phyloP scores from a whole-genome alignment of 92 coral and sea anemone species.

The Ricordea florida region DNA sequence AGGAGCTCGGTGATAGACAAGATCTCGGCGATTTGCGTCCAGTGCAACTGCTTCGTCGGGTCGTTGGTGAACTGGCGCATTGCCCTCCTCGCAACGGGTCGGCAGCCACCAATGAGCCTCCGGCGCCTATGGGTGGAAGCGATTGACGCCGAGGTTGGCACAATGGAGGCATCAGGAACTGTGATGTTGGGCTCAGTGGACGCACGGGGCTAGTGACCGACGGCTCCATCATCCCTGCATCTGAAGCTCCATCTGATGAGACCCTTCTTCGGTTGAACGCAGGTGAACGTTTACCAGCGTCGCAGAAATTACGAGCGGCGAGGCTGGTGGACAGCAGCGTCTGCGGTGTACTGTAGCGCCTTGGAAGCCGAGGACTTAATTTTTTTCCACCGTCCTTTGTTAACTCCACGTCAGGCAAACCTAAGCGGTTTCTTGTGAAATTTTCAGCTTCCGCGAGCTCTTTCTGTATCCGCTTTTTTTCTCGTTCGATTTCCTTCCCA shows the following conservation, averaged over 20 bases:
- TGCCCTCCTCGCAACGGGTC: slow-evolving; percentile 30
- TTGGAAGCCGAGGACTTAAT: slow-evolving; percentile 76
- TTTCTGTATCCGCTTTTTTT: slow-evolving; percentile 62
- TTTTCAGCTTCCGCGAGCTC: slow-evolving; percentile 78
- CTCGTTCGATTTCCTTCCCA: slow-evolving; percentile 81
- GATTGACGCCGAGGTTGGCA: slow-evolving; percentile 85
- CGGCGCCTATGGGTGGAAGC: slow-evolving; percentile 75
- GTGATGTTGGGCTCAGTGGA: slow-evolving; percentile 59
- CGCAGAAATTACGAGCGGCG: slow-evolving; percentile 45
- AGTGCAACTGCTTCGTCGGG: slow-evolving; percentile 51
- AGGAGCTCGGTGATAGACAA: slow-evolving; percentile 11
- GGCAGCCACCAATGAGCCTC: slow-evolving; percentile 54
- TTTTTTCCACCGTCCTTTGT: slow-evolving; percentile 39
- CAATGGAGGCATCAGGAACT: slow-evolving; percentile 71
- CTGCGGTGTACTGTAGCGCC: slow-evolving; percentile 81
- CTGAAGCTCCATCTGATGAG: slow-evolving; percentile 54
- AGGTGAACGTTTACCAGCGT: slow-evolving; percentile 49
- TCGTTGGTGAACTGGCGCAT: not conserved
- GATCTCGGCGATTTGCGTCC: slow-evolving; percentile 30
- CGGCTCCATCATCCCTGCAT: slow-evolving; percentile 1
- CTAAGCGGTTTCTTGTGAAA: slow-evolving; percentile 45
- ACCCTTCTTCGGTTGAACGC: slow-evolving; percentile 50
- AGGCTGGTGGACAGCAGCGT: slow-evolving; percentile 40
- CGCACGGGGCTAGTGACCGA: slow-evolving; percentile 23
- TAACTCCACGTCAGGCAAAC: slow-evolving; percentile 37